These are phyloP conservation scores for Salvelinus alpinus DNA, from an alignment of 2,113 vertebrate genomes.

Conservation along the genomic window DNA sequence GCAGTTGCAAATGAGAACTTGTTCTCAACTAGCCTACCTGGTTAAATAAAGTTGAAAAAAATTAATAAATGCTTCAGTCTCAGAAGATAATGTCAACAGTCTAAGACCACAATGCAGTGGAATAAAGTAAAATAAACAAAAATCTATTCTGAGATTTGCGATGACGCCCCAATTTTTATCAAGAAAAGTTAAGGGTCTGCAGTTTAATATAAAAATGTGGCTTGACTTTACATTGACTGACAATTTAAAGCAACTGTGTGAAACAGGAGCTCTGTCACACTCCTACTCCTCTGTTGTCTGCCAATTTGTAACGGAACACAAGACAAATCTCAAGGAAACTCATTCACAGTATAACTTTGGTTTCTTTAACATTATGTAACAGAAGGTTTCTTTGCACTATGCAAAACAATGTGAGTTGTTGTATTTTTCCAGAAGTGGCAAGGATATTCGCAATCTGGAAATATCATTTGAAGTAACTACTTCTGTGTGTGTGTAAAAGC, in stretches of 20 bases:
- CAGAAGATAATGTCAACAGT: neutral
- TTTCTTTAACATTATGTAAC: neutral
- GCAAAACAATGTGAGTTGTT: conserved; percentile 24
- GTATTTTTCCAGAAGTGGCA: conserved; percentile 16
- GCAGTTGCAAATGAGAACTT: too few species aligned
- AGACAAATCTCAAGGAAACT: neutral
- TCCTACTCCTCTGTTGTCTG: neutral
- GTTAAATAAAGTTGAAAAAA: too few species aligned
- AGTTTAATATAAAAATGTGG: neutral
- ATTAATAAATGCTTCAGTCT: neutral
- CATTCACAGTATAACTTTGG: neutral
- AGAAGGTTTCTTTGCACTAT: neutral
- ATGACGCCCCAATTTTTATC: neutral
- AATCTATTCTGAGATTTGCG: neutral
- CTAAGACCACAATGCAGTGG: neutral
- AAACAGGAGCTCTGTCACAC: conserved; percentile 2
- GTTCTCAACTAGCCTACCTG: too few species aligned
- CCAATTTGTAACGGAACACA: neutral
- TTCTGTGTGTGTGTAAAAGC: neutral
- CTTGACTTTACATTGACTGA: neutral
- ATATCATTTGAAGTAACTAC: neutral
- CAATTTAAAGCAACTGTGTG: neutral
- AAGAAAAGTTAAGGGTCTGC: neutral
- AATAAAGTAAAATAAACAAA: neutral
- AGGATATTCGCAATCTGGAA: neutral